A percentile compares a stretch with the other conserved stretches of the same genome.
Evolutionary conservation across 2,797 vertebrate species (phyloP).

Genomic region (Melopsittacus undulatus): DNA sequence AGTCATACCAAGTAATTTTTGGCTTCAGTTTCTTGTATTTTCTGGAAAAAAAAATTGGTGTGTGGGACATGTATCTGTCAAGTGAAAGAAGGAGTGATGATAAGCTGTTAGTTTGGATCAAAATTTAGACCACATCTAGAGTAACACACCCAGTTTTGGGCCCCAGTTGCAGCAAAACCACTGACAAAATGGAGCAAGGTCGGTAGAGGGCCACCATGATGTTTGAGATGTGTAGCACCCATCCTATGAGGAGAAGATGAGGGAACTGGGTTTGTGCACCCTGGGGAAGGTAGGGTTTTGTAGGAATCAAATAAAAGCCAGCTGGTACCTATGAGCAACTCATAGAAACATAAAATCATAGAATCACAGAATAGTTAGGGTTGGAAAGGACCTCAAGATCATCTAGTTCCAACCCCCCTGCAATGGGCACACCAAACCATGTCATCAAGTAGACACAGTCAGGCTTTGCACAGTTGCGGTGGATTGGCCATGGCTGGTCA

Average conservation of each 20-base stretch:
- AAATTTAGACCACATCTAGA: background rate
- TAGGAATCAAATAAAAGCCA: background rate
- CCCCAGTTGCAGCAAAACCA: background rate
- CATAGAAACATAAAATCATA: too few species aligned
- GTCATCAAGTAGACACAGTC: background rate
- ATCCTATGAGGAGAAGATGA: background rate
- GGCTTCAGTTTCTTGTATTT: background rate
- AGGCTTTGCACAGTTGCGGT: background rate
- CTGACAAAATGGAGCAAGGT: background rate
- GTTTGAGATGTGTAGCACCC: background rate
- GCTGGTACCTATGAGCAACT: background rate
- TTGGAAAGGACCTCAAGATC: too few species aligned
- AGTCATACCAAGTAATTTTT: background rate
- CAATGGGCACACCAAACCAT: too few species aligned
- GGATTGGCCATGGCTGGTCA: background rate
- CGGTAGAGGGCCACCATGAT: background rate
- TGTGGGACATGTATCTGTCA: background rate
- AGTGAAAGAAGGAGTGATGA: background rate
- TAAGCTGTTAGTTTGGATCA: background rate
- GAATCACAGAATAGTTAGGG: too few species aligned
- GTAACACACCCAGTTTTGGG: background rate
- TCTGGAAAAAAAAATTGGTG: background rate
- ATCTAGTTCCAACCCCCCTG: too few species aligned
- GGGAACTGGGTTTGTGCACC: background rate
- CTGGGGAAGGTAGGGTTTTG: background rate